These are phyloP conservation scores for Dicyrtoma fusca DNA, from an alignment of 2,888 invertebrate species.

Conservation along the genomic window DNA sequence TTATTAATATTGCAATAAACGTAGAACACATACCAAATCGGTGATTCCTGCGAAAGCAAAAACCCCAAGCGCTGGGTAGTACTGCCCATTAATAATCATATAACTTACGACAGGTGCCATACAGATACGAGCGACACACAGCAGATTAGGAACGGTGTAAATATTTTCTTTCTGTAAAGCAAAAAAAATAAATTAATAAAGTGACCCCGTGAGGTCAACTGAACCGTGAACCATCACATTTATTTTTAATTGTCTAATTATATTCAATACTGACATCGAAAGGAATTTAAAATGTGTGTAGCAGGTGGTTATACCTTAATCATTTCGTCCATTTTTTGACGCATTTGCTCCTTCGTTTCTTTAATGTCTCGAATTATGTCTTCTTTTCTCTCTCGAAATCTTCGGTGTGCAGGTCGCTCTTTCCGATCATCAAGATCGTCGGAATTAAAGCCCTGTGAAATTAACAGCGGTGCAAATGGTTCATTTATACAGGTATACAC, in stretches of 20 bases:
- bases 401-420: conserved; percentile 2
- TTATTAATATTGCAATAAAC: background rate
- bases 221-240: no score
- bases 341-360: conserved; percentile 28
- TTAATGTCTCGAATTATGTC: conserved; percentile 23
- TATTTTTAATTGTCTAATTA: background rate
- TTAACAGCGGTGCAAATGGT: no score
- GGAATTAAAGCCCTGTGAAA: background rate
- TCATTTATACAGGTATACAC: no score
- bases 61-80: conserved; percentile 75
- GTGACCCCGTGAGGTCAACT: no score
- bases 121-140: conserved; percentile 82
- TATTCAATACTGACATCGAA: background rate
- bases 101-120: conserved; percentile 88
- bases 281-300: no score
- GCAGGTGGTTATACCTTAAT: conserved; percentile 8
- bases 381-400: conserved; percentile 24
- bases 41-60: conserved; percentile 85
- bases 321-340: conserved; percentile 23
- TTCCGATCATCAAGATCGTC: background rate
- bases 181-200: no score
- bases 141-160: conserved; percentile 88
- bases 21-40: conserved; percentile 73
- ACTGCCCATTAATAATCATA: conserved; percentile 80
- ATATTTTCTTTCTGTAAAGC: conserved; percentile 75